These are phyloP conservation scores for Megalurothrips usitatus DNA, from an alignment of 2,888 invertebrate species.

Conservation along the genomic window DNA sequence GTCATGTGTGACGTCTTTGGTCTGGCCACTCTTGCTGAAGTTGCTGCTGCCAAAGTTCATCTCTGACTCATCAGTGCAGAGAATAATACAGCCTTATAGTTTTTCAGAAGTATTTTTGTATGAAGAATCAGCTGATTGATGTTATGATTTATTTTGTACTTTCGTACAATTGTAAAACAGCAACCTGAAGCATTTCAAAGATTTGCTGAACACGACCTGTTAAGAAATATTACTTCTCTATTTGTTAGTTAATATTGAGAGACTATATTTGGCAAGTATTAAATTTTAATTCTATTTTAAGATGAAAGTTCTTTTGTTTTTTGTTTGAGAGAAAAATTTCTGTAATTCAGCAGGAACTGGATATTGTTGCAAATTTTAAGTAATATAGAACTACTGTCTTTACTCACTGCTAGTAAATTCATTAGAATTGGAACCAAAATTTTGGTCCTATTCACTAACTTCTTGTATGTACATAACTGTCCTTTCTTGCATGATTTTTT, in stretches of 20 bases:
- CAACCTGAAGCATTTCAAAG: too few species aligned
- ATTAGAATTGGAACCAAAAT: too few species aligned
- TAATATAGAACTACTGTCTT: neutral
- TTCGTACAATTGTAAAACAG: too few species aligned
- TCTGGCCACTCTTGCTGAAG: conserved; percentile 7
- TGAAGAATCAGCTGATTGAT: neutral
- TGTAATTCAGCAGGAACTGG: conserved; percentile 15
- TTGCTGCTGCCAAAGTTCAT: conserved; percentile 19
- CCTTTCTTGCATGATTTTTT: too few species aligned
- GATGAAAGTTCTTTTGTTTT: neutral
- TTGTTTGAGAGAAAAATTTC: neutral
- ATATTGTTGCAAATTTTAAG: neutral
- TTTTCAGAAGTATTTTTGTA: conserved; percentile 9
- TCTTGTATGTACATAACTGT: too few species aligned
- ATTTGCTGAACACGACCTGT: too few species aligned
- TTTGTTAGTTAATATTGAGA: neutral
- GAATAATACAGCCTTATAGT: neutral
- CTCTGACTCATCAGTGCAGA: neutral
- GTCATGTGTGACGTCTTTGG: conserved; percentile 9
- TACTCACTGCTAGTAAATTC: too few species aligned
- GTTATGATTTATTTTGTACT: too few species aligned
- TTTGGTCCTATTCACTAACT: too few species aligned
- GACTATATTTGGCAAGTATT: neutral
- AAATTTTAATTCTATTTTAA: neutral
- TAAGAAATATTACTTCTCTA: too few species aligned